Base-by-base conservation (phyloP, 1,140 invertebrate genomes). In the Drosophila ambigua region DNA sequence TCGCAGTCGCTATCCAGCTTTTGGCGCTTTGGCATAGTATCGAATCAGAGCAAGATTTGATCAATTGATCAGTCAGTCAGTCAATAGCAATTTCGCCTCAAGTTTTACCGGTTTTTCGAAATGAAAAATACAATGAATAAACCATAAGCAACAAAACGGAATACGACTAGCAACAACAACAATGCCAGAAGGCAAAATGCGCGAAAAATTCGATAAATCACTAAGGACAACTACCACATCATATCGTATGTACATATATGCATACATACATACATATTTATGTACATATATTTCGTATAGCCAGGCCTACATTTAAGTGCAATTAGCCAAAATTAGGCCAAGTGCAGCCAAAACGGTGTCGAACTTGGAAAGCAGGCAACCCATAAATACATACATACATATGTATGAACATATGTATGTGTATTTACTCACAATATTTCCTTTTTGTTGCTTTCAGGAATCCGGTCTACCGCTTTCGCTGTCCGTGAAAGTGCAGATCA, bases 401-500 rank as follows among this genome's bases (percentile, higher is more conserved):
- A 20, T 20, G 2, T 20, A 2, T 20, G 2, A 1, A 20, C 20
- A 20, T 20, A 20, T 2, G 2, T 20, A 20, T 20, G 20, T 20
- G 20, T 61, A 69, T 46, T 59, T 66, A 77, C 72, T 67, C 35
- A 61, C 35, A 65, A 43, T 60, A 53, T 66, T 39, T 13, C 11
- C 43, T 23, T 20, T 61, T 24, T 24, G 4, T 5, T 2, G 28
- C 93, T 59, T 51, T 69, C 92, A 95, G 91, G 92, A 94, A 77
- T 95, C 96, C n/a, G 96, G 96, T 16, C 91, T 96, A 26, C 96
- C 96, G 0, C 88, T 96, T 2, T 94, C 96, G 46, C 87, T 97
- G 1, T 94, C 95, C 35, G 95, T 95, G 6, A 95, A 95, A 65
- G 95, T 96, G 68, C 96, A 97, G 93, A 97, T 97, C 76, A 97